These are phyloP conservation scores for Rhineura floridana DNA, from an alignment of 2,113 vertebrate species.

Conservation along the genomic window DNA sequence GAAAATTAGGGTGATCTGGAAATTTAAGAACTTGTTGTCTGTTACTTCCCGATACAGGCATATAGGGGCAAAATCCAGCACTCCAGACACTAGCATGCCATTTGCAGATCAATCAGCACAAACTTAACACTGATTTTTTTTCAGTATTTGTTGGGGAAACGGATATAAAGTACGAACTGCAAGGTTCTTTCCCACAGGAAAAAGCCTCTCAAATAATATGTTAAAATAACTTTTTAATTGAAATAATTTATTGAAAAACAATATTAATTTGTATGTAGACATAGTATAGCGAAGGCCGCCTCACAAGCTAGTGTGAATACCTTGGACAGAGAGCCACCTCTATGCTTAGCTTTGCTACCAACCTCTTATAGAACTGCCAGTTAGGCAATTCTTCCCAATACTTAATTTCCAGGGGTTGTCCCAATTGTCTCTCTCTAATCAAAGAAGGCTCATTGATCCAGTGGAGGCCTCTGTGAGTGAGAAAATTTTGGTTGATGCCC, in stretches of 20 bases:
- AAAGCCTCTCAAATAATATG: not conserved
- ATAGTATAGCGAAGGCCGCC: not conserved
- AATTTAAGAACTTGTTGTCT: not conserved
- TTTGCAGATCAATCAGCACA: not conserved
- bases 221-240: not conserved
- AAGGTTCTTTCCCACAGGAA: not conserved
- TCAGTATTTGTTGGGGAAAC: not conserved
- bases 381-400: not conserved
- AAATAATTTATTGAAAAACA: not conserved
- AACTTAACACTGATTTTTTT: not conserved
- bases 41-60: not conserved
- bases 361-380: not conserved
- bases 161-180: not conserved
- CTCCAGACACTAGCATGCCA: not conserved
- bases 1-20: not conserved
- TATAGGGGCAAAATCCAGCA: not conserved
- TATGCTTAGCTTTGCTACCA: not conserved
- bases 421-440: not conserved
- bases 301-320: too few relatives aligned
- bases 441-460: not conserved
- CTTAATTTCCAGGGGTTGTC: not conserved
- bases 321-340: not conserved
- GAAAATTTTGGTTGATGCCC: not conserved
- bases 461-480: not conserved
- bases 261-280: not conserved